phyloP scores from a whole-genome alignment of 1,140 invertebrate genomes.

The Drosophila ohnishii region DNA sequence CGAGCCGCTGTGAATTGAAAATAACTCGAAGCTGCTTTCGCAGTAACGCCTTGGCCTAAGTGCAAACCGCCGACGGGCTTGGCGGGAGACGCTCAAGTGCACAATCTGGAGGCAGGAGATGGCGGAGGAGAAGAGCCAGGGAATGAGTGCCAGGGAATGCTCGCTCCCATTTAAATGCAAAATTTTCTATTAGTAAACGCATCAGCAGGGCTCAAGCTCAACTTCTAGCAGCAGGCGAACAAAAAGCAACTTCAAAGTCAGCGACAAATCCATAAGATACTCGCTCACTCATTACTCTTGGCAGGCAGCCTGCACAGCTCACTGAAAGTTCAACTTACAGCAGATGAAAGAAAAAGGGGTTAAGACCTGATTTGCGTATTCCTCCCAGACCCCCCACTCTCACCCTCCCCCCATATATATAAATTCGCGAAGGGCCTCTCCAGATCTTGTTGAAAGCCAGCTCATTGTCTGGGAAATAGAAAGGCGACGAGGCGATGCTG shows the following conservation, averaged over 20 bases:
- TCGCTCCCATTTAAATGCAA: slow-evolving; percentile 49
- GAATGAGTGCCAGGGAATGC: slow-evolving; percentile 22
- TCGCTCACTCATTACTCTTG: slow-evolving; percentile 45
- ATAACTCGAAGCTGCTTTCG: slow-evolving; percentile 65
- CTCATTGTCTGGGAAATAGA: slow-evolving; percentile 65
- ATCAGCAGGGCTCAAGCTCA: slow-evolving; percentile 22
- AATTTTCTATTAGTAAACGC: slow-evolving; percentile 50
- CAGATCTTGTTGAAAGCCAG: slow-evolving; percentile 56
- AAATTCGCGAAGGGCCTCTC: slow-evolving; percentile 44
- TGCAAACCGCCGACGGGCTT: slow-evolving; percentile 46
- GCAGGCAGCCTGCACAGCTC: slow-evolving; percentile 52
- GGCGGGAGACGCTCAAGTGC: slow-evolving; percentile 40
- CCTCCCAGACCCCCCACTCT: slow-evolving; percentile 1
- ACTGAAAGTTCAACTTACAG: slow-evolving; percentile 70
- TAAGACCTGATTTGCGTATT: slow-evolving; percentile 75
- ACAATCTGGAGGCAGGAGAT: slow-evolving; percentile 10
- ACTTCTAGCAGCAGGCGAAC: slow-evolving; percentile 29
- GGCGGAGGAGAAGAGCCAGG: not conserved
- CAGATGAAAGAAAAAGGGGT: slow-evolving; percentile 62
- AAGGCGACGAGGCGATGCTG: slow-evolving; percentile 37
- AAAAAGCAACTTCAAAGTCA: slow-evolving; percentile 51
- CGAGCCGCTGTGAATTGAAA: slow-evolving; percentile 42
- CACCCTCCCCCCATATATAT: not conserved
- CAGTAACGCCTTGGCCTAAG: slow-evolving; percentile 56
- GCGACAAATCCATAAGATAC: slow-evolving; percentile 61